phyloP scores from a whole-genome alignment of 2,797 vertebrate genomes.

The Geotrypetes seraphini region DNA sequence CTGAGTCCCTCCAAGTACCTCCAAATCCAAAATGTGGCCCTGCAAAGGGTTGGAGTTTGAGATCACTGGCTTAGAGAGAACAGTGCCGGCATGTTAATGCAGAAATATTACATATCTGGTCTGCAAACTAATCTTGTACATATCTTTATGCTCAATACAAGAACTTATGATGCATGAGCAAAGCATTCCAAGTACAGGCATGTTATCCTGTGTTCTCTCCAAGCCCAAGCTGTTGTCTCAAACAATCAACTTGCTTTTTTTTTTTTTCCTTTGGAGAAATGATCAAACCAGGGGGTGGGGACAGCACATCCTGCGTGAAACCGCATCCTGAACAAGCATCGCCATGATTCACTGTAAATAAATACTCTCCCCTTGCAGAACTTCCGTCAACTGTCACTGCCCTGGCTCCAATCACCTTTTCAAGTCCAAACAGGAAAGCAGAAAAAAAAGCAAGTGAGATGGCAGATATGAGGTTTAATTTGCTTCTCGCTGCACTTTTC shows the following conservation, averaged over 20 bases:
- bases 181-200: conserved; percentile 56
- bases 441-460: conserved; percentile 83
- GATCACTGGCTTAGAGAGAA: too few species aligned
- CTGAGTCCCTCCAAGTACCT: too few species aligned
- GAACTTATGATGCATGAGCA: conserved; percentile 44
- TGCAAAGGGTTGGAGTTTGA: too few species aligned
- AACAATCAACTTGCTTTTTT: conserved; percentile 48
- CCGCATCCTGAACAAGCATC: conserved; percentile 96
- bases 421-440: conserved; percentile 98
- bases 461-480: conserved; percentile 91
- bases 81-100: too few species aligned
- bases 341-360: conserved; percentile 95
- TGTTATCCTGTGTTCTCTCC: conserved; percentile 57
- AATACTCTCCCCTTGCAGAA: conserved; percentile 86
- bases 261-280: conserved; percentile 54
- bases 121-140: conserved; percentile 41
- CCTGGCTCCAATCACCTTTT: conserved; percentile 92
- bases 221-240: conserved; percentile 34
- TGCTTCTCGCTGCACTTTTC: conserved; percentile 85
- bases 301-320: conserved; percentile 94
- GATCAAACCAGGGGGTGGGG: conserved; percentile 71
- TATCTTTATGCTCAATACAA: conserved; percentile 46
- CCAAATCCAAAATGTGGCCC: too few species aligned
- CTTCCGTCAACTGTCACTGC: conserved; percentile 96
- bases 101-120: conserved; percentile 25